These are phyloP conservation scores for Channallabes apus DNA, from an alignment of 2,797 vertebrate species.

Conservation along the genomic window DNA sequence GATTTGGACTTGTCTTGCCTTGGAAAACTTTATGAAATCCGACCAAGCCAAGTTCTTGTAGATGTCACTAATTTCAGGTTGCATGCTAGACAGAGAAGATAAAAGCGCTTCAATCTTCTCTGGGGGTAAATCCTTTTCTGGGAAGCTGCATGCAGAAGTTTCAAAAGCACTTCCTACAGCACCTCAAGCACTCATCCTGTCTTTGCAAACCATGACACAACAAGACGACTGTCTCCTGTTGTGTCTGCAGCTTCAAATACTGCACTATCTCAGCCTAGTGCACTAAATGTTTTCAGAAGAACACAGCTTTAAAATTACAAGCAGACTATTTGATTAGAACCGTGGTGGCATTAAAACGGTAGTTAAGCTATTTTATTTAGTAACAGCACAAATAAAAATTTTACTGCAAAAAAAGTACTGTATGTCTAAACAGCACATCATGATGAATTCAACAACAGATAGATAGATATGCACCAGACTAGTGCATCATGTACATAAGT, in stretches of 20 bases:
- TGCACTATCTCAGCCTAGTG: no score
- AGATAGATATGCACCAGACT: no score
- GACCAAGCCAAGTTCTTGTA: no score
- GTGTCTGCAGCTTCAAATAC: neutral
- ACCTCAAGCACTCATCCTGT: slow-evolving; percentile 6
- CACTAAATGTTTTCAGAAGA: neutral
- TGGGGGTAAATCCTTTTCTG: slow-evolving; percentile 26
- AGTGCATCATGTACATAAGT: neutral
- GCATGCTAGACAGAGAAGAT: slow-evolving; percentile 1
- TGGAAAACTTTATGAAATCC: no score
- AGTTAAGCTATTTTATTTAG: neutral
- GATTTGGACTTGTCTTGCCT: slow-evolving; percentile 36
- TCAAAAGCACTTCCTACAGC: slow-evolving; percentile 14
- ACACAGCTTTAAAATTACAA: neutral
- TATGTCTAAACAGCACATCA: neutral
- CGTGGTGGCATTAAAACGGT: neutral
- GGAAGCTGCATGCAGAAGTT: slow-evolving; percentile 5
- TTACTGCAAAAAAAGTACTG: neutral
- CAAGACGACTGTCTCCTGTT: neutral
- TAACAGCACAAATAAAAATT: neutral
- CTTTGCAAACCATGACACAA: slow-evolving; percentile 8
- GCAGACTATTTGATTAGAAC: neutral
- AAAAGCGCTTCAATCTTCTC: slow-evolving; percentile 10
- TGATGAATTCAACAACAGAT: neutral
- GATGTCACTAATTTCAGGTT: slow-evolving; percentile 5